A percentile compares a stretch with the other conserved stretches of the same genome.
Evolutionary conservation across 2,113 vertebrate species (phyloP).

Genomic region (Bubalus kerabau): DNA sequence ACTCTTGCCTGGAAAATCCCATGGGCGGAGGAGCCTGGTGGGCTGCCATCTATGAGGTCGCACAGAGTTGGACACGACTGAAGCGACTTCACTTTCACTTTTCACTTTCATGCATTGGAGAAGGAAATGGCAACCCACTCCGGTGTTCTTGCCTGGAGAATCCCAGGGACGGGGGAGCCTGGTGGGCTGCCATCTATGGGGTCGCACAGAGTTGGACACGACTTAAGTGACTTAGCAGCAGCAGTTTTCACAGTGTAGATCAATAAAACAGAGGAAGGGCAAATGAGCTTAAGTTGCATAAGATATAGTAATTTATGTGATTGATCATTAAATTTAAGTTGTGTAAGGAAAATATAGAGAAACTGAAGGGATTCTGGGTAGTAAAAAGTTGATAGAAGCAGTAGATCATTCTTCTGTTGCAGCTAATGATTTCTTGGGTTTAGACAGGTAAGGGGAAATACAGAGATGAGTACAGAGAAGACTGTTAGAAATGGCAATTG

Average conservation of each 20-base stretch:
- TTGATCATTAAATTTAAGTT: background rate
- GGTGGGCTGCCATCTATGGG: too few relatives aligned
- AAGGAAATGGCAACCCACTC: too few relatives aligned
- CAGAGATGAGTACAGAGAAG: background rate
- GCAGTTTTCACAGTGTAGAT: background rate
- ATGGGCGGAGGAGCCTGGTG: too few relatives aligned
- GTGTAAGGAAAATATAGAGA: fast-evolving
- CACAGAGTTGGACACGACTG: too few relatives aligned
- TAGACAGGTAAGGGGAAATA: background rate
- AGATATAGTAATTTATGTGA: background rate
- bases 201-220: too few relatives aligned
- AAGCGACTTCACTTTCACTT: too few relatives aligned
- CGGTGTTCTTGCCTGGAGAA: too few relatives aligned
- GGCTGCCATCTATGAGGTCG: too few relatives aligned
- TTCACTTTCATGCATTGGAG: too few relatives aligned
- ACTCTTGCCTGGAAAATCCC: too few relatives aligned
- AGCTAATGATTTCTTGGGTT: background rate
- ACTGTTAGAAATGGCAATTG: background rate
- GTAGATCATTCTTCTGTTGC: background rate
- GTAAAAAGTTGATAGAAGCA: background rate
- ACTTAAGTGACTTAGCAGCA: too few relatives aligned
- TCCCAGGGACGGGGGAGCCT: too few relatives aligned
- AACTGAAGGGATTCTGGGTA: background rate
- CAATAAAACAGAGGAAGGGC: background rate
- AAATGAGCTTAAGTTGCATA: background rate